Evolutionary conservation across 2,113 vertebrate species (phyloP).

Genomic region (Toxotes jaculatrix): DNA sequence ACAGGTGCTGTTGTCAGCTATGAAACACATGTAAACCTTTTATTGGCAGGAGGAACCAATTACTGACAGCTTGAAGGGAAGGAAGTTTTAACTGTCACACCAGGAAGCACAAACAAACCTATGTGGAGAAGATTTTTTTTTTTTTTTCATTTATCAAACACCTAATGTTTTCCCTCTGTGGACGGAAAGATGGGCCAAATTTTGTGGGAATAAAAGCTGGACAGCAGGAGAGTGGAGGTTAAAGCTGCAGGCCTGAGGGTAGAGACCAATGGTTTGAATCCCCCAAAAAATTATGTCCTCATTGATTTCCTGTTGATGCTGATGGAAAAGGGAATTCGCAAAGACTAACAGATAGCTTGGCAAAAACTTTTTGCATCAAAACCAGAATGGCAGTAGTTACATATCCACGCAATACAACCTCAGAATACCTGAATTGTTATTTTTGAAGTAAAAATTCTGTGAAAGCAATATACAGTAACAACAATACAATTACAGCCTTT

Average conservation of each 20-base stretch:
- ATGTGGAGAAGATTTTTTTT: background rate
- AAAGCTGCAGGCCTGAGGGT: background rate
- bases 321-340: background rate
- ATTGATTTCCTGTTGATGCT: background rate
- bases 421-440: background rate
- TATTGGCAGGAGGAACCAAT: slow-evolving; percentile 66
- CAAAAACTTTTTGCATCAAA: background rate
- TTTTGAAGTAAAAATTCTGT: no score
- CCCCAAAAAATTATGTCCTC: no score
- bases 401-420: background rate
- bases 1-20: slow-evolving; percentile 71
- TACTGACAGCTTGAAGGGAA: slow-evolving; percentile 56
- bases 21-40: slow-evolving; percentile 62
- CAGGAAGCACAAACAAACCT: slow-evolving; percentile 47
- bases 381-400: background rate
- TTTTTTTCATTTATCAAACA: slow-evolving; percentile 17
- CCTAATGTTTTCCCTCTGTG: slow-evolving; percentile 14
- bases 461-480: no score
- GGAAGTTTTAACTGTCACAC: slow-evolving; percentile 55
- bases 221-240: background rate
- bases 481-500: background rate
- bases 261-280: background rate
- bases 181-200: background rate
- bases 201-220: background rate
- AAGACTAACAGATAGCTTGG: no score